phyloP scores from a whole-genome alignment of 2,797 vertebrate genomes.

The Gadopsis bispinosus region DNA sequence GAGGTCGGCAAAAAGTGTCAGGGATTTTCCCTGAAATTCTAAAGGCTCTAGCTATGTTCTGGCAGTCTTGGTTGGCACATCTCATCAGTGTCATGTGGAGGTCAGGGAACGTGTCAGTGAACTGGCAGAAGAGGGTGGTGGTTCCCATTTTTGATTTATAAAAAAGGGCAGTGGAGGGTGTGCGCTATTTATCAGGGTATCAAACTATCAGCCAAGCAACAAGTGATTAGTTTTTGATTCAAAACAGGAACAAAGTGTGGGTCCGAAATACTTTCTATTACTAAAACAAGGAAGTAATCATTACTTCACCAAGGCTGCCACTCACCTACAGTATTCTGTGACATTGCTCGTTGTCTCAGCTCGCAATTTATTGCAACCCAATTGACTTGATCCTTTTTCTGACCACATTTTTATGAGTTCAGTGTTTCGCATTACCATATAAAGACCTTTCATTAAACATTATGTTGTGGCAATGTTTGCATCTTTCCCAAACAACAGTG shows the following conservation, averaged over 20 bases:
- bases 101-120: not conserved
- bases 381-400: slow-evolving; percentile 45
- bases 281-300: not conserved
- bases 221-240: not conserved
- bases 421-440: slow-evolving; percentile 59
- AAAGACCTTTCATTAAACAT: slow-evolving; percentile 60
- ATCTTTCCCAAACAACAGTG: slow-evolving; percentile 68
- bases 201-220: not conserved
- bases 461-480: slow-evolving; percentile 68
- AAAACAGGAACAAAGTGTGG: not conserved
- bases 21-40: not conserved
- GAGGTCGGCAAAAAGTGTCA: not conserved
- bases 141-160: not conserved
- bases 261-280: not conserved
- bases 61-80: not conserved
- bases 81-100: not conserved
- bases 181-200: not conserved
- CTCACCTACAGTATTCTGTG: slow-evolving; percentile 25
- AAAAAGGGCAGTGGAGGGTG: too few relatives aligned
- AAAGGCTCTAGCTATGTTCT: slow-evolving; percentile 11
- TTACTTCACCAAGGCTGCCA: not conserved
- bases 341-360: slow-evolving; percentile 8
- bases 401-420: slow-evolving; percentile 62
- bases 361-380: slow-evolving; percentile 43
- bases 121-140: slow-evolving; percentile 1